These are phyloP conservation scores for Sebastes trivittatus DNA, from an alignment of 2,797 vertebrate species.

Conservation along the genomic window DNA sequence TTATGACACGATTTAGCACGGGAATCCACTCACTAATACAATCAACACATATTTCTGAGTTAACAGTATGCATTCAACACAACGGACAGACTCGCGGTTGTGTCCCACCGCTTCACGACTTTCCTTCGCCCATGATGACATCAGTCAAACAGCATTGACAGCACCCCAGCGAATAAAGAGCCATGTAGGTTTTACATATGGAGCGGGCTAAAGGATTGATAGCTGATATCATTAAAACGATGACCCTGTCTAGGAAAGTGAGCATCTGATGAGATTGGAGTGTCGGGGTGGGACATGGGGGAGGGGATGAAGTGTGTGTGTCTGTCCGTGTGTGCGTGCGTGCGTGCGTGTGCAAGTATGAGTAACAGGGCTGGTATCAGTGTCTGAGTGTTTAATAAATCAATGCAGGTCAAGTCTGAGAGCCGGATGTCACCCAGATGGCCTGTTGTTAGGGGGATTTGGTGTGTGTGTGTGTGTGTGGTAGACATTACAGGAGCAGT, in stretches of 20 bases:
- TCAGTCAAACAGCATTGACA: conserved; percentile 25
- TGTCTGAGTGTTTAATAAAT: conserved; percentile 71
- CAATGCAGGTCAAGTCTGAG: conserved; percentile 69
- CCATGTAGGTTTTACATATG: conserved; percentile 6
- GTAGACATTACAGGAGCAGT: conserved; percentile 6
- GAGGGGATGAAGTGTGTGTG: neutral
- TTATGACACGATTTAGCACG: neutral
- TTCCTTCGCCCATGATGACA: neutral
- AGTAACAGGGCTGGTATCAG: conserved; percentile 25
- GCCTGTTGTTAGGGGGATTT: conserved; percentile 47
- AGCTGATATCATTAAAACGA: conserved; percentile 69
- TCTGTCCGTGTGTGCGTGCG: neutral
- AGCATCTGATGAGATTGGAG: conserved; percentile 51
- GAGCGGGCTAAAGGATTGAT: conserved; percentile 33
- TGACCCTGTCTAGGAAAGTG: conserved; percentile 64
- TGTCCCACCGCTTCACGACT: neutral
- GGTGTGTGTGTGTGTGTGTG: conserved; percentile 25
- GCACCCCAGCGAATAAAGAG: neutral
- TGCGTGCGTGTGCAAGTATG: neutral
- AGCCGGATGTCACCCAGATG: conserved; percentile 63
- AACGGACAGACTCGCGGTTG: neutral
- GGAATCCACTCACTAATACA: neutral
- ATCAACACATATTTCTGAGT: conserved; percentile 1
- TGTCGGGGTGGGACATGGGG: conserved; percentile 10
- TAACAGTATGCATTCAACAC: neutral